These are phyloP conservation scores for Nasonovia ribisnigri DNA, from an alignment of 2,888 invertebrate species.

Conservation along the genomic window DNA sequence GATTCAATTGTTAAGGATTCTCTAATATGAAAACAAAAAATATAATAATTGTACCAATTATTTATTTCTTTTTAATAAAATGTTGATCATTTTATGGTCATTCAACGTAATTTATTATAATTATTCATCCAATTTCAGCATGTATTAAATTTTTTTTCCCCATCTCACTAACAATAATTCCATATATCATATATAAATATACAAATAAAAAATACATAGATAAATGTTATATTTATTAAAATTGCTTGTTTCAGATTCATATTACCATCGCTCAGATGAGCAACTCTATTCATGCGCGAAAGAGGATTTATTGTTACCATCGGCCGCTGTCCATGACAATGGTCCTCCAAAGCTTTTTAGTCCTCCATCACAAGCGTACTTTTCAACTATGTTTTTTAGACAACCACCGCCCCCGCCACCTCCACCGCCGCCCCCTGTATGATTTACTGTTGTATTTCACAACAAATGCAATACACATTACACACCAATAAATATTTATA, in stretches of 20 bases:
- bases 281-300: constrained; percentile 52
- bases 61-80: not conserved
- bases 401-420: constrained; percentile 59
- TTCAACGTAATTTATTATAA: not conserved
- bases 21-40: not conserved
- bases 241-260: constrained; percentile 46
- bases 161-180: not conserved
- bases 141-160: not conserved
- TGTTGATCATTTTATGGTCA: not conserved
- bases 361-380: constrained; percentile 60
- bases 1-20: not conserved
- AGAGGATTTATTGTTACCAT: constrained; percentile 60
- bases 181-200: not conserved
- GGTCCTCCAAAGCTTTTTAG: constrained; percentile 57
- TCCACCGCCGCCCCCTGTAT: constrained; percentile 58
- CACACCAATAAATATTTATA: constrained; percentile 30
- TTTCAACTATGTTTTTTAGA: constrained; percentile 60
- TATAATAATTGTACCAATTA: not conserved
- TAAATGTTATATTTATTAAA: not conserved
- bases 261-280: constrained; percentile 51
- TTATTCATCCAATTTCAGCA: not conserved
- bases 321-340: constrained; percentile 40
- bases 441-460: constrained; percentile 12
- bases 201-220: not conserved
- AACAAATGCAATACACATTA: constrained; percentile 14